These are phyloP conservation scores for Nyctibius bracteatus DNA, from an alignment of 2,113 vertebrate species.

Conservation along the genomic window DNA sequence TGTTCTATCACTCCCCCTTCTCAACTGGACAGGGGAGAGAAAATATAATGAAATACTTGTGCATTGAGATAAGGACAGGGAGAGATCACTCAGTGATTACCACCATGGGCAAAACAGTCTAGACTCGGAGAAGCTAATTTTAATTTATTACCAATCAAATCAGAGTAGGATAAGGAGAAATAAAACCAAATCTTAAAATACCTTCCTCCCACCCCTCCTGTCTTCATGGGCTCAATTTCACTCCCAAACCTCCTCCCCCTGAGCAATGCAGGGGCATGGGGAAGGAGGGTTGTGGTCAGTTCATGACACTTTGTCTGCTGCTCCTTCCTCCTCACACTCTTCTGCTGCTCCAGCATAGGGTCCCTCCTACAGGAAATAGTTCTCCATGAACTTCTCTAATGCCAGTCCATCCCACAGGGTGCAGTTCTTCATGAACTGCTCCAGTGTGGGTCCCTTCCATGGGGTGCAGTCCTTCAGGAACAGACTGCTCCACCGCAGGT, in stretches of 20 bases:
- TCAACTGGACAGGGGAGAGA: not conserved
- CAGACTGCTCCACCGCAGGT: fast-evolving
- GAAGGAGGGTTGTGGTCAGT: too few relatives aligned
- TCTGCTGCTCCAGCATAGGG: not conserved
- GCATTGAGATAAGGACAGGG: not conserved
- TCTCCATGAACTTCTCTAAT: not conserved
- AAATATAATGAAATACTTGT: not conserved
- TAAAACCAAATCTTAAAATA: too few relatives aligned
- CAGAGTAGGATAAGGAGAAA: not conserved
- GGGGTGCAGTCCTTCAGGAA: not conserved
- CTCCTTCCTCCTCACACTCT: not conserved
- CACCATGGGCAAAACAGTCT: not conserved
- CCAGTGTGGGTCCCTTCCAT: not conserved
- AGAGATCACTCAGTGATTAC: not conserved
- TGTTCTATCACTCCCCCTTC: fast-evolving
- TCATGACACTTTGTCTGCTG: not conserved
- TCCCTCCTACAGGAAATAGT: not conserved
- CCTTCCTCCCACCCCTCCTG: too few relatives aligned
- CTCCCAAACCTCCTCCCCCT: fast-evolving
- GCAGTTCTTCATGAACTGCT: not conserved
- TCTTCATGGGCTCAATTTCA: not conserved
- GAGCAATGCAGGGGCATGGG: too few relatives aligned
- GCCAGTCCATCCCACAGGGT: not conserved
- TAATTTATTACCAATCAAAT: not conserved
- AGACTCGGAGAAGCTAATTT: not conserved